Evolutionary conservation across 37 sponge, comb jelly and placozoan species (phyloP).

Genomic region (Crambe crambe): DNA sequence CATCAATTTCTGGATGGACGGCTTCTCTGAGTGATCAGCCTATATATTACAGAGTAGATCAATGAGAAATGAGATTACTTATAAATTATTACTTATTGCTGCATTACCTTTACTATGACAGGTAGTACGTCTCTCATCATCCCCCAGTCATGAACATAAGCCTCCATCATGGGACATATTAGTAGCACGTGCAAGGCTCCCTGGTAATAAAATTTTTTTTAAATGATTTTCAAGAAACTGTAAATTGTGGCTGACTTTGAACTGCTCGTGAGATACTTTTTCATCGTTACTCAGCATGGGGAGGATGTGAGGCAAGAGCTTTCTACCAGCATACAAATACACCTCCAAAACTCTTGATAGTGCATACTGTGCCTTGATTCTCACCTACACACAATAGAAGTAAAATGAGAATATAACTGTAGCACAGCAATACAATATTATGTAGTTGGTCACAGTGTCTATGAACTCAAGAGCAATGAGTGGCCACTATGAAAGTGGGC

Average conservation of each 20-base stretch:
- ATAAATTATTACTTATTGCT: neutral
- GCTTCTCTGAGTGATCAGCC: conserved; percentile 77
- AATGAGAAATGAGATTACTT: neutral
- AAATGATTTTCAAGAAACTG: neutral
- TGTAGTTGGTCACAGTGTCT: no score
- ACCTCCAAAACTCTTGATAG: conserved; percentile 23
- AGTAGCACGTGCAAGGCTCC: conserved; percentile 73
- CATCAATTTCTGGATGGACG: conserved; percentile 43
- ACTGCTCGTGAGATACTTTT: conserved; percentile 64
- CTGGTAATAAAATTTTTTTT: conserved; percentile 25
- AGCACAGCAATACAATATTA: neutral
- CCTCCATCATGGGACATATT: conserved; percentile 9
- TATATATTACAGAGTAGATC: conserved; percentile 1
- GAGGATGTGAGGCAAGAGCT: conserved; percentile 39
- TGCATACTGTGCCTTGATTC: conserved; percentile 54
- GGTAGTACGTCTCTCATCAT: conserved; percentile 28
- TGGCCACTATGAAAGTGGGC: no score
- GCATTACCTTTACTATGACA: conserved; percentile 48
- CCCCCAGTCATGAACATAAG: conserved; percentile 35
- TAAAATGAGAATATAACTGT: neutral
- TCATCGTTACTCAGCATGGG: conserved; percentile 32
- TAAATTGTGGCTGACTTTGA: conserved; percentile 52
- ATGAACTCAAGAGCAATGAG: no score
- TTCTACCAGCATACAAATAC: conserved; percentile 51
- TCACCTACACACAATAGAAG: conserved; percentile 34